Evolutionary conservation across 1,140 invertebrate genomes (phyloP), one percentile per base, ranked within the genome.

Genomic region (Orchesella cincta): DNA sequence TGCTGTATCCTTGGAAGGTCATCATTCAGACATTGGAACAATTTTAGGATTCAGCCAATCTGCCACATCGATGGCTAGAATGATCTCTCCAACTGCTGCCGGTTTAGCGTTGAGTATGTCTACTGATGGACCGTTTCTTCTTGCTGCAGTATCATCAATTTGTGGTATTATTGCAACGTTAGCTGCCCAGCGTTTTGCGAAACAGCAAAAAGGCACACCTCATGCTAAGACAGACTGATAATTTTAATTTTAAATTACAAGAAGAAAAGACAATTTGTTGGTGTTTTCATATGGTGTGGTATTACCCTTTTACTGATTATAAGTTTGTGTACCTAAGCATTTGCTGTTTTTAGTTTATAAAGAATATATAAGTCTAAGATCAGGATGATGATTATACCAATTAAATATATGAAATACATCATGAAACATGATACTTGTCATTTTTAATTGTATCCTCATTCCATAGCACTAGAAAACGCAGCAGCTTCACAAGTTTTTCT

Each of bases 41-140:
- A 78, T 82, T 72, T 35, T 82, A 1, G 81, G 81, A 39, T 64
- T 78, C 12, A 80, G 81, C 12, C 81, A 82, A 74, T 77, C 78
- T 3, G 76, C 80, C 0, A 79, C 80, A 16, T 82, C 81, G 0
- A 33, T 81, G 1, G 57, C 76, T 1, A 71, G 81, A 77, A 82
- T 82, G 81, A 23, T 82, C 18, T 73, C 67, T 16, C 81, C 81
- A 31, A 35, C 70, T 14, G 23, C 64, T 5, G 81, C 81, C 51
- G 80, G 81, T 20, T 12, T 79, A 31, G 77, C 81, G 75, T 28
- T 34, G n/a, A 74, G 70, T 54, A 12, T 54, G 76, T 64, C 79
- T 76, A 35, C 75, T 36, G 80, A 81, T 73, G 80, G 80, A 26
- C 80, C 80, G 16, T 76, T 77, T 16, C 62, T 79, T 16, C 34